Base-by-base conservation (phyloP, 2,113 vertebrate species). In the Leuciscus idus region DNA sequence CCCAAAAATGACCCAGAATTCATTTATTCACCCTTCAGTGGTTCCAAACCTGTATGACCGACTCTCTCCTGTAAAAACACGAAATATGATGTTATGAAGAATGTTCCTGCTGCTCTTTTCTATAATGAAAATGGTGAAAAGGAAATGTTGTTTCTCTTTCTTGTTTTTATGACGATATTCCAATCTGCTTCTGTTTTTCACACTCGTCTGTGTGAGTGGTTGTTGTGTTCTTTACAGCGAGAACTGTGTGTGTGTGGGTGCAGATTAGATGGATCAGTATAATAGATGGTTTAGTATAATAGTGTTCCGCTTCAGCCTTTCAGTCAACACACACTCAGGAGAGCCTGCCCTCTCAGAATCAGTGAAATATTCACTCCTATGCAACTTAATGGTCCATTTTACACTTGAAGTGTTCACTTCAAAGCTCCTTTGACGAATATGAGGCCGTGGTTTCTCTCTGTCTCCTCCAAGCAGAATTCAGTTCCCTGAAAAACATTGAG, bases 321-420 rank as follows among this genome's bases (percentile, higher is more conserved):
- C 21, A 80, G 48, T 52, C 7, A 66, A 78, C 57, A 83, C 30
- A 78, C 59, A 80, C 12, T 26, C 9, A 11, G 28, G 6, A 23
- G 46, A 52, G 26, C 28, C 80, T 50, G 43, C 15, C 46, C 62
- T 68, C 43, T 82, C 21, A 70, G 66, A 72, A 28, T 33, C 26
- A 0, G 33, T 76, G 10, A 73, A 73, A 73, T 59, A 73, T 81
- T 81, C n/a, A 66, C 66, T 81, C 68, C 64, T 48, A 59, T 59
- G 68, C 55, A 81, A 48, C 33, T 21, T 84, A 84, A 84, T 74
- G 82, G 23, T 57, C 33, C 68, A 74, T 84, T 84, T 84, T 74
- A 73, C 68, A 84, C 82, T 59, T 43, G 68, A 73, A 74, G 68
- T 73, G 50, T 84, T 72, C 23, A 39, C 66, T 83, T 83, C 66